Evolutionary conservation across 2,888 invertebrate species (phyloP).

Genomic region (Drosophila phalerata): DNA sequence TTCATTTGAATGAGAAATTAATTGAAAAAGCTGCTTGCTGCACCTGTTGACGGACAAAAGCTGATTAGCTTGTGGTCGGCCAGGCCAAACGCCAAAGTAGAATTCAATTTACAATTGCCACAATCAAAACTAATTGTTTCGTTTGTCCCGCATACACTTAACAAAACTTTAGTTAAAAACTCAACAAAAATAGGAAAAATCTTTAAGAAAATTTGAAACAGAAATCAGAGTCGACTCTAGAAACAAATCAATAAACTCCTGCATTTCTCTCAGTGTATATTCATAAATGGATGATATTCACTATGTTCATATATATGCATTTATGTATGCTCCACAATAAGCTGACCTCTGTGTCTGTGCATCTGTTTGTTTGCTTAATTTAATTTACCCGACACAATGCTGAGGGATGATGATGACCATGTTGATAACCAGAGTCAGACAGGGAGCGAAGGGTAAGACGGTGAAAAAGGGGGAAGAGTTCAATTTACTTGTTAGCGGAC

Average conservation of each 20-base stretch:
- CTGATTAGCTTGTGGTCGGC: slow-evolving; percentile 62
- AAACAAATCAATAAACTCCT: not conserved
- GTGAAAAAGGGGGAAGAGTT: slow-evolving; percentile 45
- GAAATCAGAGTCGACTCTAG: not conserved
- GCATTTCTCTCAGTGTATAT: slow-evolving; percentile 39
- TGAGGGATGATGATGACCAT: slow-evolving; percentile 54
- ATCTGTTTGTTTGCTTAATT: slow-evolving; percentile 73
- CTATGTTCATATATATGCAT: slow-evolving; percentile 42
- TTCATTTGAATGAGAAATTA: slow-evolving; percentile 20
- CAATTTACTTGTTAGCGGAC: slow-evolving; percentile 70
- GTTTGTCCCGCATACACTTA: slow-evolving; percentile 25
- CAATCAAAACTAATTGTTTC: slow-evolving; percentile 37
- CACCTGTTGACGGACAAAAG: slow-evolving; percentile 64
- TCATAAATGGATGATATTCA: slow-evolving; percentile 57
- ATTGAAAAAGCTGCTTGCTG: slow-evolving; percentile 29
- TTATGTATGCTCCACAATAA: slow-evolving; percentile 39
- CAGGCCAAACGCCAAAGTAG: slow-evolving; percentile 13
- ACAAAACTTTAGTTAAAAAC: not conserved
- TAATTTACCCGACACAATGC: slow-evolving; percentile 68
- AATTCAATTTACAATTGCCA: slow-evolving; percentile 52
- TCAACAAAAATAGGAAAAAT: not conserved
- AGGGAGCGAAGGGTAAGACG: not conserved
- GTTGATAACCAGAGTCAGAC: slow-evolving; percentile 42
- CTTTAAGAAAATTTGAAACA: not conserved
- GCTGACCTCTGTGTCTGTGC: slow-evolving; percentile 45